Base-by-base conservation (phyloP, 2,888 invertebrate species). In the Drosophila algonquin region DNA sequence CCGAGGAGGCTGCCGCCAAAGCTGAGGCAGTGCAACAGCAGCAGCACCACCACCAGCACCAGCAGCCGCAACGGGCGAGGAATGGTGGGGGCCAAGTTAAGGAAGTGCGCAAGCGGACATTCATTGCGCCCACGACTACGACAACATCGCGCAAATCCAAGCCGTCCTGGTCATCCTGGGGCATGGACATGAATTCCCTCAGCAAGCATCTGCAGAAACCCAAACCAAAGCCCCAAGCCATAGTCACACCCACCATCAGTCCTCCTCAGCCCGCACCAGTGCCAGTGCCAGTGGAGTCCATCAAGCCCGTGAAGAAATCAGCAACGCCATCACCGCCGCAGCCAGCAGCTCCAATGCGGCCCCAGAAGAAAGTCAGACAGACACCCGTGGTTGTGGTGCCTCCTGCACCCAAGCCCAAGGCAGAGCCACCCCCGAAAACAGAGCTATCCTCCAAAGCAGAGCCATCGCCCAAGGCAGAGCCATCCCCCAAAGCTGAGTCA, bases 101-200 rank as follows among this genome's bases (percentile, higher is more conserved):
- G 40, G 88, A 87, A 27, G n/a, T 81, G 4, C 76, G 81, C 3
- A 87, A 80, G 30, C 77, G 89, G 3, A 47, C 68, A 5, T 27
- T 50, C 47, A 30, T 59, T 1, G 18, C 45, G 5, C n/a, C 58
- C 35, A 32, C 62, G 12, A 30, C 60, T 5, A 24, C 56, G 5
- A 47, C 24, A 4, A 70, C 54, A 4, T 21, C 80, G 9, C 72
- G 74, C 9, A 79, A 89, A 54, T 59, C 73, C 7, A 79, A 75
- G 44, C 69, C 87, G 0, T 73, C 87, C 3, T 88, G 85, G 85
- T 52, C 79, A 1, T 8, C 81, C 5, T 83, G 90, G 90, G 78
- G 80, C 74, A 73, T 87, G 86, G 79, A 77, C 27, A 57, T 76
- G 40, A 67, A 57, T 50, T 35, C 73, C 50, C 63, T 68, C 53